phyloP scores from a whole-genome alignment of 2,113 vertebrate genomes.

The Dinomys branickii region DNA sequence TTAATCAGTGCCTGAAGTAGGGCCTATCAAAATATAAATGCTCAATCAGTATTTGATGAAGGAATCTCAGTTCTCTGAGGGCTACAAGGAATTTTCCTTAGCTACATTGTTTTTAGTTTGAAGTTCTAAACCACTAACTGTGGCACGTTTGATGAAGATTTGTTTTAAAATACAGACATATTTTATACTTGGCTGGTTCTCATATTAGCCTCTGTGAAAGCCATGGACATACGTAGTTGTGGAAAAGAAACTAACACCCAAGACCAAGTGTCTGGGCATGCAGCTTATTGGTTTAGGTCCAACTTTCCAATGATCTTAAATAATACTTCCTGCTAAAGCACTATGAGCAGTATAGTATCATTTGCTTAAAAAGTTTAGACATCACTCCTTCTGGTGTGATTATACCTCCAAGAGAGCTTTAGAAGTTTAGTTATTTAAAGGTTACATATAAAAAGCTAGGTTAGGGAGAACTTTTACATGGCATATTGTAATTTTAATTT shows the following conservation, averaged over 20 bases:
- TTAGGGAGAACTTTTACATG: neutral
- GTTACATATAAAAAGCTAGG: conserved; percentile 7
- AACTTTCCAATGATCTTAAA: neutral
- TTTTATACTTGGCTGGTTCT: neutral
- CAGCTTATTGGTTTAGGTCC: neutral
- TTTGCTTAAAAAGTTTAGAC: neutral
- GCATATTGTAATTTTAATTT: conserved; percentile 41
- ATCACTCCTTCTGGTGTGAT: neutral
- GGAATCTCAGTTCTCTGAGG: neutral
- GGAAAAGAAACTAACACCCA: neutral
- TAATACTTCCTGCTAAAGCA: neutral
- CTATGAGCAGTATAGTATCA: neutral
- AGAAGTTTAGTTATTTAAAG: conserved; percentile 71
- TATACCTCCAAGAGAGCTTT: neutral
- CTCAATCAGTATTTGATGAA: neutral
- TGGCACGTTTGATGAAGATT: neutral
- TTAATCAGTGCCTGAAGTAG: neutral
- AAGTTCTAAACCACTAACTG: neutral
- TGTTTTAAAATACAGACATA: neutral
- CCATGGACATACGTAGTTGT: neutral
- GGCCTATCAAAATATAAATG: neutral
- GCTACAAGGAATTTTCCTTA: neutral
- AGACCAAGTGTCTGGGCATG: neutral
- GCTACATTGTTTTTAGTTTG: neutral
- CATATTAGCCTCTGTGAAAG: neutral